These are phyloP conservation scores for Musca vetustissima DNA, from an alignment of 1,140 invertebrate genomes.

Conservation along the genomic window DNA sequence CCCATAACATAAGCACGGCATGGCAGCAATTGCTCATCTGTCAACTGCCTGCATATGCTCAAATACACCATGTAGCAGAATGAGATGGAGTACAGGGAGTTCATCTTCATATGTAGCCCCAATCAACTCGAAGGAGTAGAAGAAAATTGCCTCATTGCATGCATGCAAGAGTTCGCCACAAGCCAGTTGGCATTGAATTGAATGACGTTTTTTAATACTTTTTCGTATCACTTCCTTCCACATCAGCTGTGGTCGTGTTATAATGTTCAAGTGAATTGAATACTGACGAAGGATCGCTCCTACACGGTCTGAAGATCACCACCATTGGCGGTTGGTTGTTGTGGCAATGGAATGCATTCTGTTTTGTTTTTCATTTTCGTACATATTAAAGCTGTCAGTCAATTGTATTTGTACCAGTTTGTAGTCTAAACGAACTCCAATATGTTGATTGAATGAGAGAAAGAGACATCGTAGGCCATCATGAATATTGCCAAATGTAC, in stretches of 20 bases:
- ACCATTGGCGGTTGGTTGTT: slow-evolving; percentile 10
- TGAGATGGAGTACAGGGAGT: not conserved
- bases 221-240: no score
- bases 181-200: no score
- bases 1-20: slow-evolving; percentile 21
- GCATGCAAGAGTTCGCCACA: no score
- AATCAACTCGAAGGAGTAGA: not conserved
- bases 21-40: slow-evolving; percentile 27
- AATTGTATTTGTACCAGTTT: slow-evolving; percentile 11
- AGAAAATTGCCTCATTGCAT: not conserved
- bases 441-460: no score
- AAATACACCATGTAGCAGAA: not conserved
- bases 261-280: no score
- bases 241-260: no score
- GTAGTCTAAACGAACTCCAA: no score
- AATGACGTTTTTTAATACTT: no score
- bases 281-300: slow-evolving; percentile 2
- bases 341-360: not conserved
- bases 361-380: slow-evolving; percentile 2
- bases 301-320: not conserved
- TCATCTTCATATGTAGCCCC: not conserved
- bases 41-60: slow-evolving; percentile 1
- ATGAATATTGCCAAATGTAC: not conserved
- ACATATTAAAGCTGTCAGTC: slow-evolving; percentile 21
- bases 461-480: not conserved